Conservation (phyloP, 1,140 invertebrate genomes). For the Drosophila obscura region DNA sequence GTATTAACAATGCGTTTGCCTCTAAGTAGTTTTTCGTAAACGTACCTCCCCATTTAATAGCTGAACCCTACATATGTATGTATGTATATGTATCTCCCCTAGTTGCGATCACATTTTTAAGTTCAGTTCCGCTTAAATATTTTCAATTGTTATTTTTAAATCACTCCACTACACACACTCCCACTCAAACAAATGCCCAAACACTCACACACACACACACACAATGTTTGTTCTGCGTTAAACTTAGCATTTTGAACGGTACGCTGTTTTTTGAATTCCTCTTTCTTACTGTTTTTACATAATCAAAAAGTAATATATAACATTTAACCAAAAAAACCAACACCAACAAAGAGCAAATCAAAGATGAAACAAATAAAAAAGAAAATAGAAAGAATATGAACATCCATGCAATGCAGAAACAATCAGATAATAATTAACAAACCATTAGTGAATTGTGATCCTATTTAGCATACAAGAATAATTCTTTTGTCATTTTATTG, state of each 20-base stretch:
- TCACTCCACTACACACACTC: background rate
- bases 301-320: slow-evolving; percentile 84
- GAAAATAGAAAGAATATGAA: slow-evolving; percentile 34
- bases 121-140: slow-evolving; percentile 36
- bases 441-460: slow-evolving; percentile 74
- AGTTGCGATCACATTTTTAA: slow-evolving; percentile 26
- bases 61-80: no score
- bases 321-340: slow-evolving; percentile 45
- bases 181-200: slow-evolving; percentile 1
- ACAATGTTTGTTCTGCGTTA: slow-evolving; percentile 45
- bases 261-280: slow-evolving; percentile 66
- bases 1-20: slow-evolving; percentile 37
- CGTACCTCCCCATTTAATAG: slow-evolving; percentile 1
- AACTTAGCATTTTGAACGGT: slow-evolving; percentile 65
- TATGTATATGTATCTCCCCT: slow-evolving; percentile 11
- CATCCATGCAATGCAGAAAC: slow-evolving; percentile 38
- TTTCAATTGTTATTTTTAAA: slow-evolving; percentile 1
- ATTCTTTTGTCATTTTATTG: slow-evolving; percentile 84
- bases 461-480: slow-evolving; percentile 81
- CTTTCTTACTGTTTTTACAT: slow-evolving; percentile 66
- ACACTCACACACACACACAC: slow-evolving; percentile 16
- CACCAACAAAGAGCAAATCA: slow-evolving; percentile 56
- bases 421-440: slow-evolving; percentile 51
- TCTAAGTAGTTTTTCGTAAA: slow-evolving; percentile 37
- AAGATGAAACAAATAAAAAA: slow-evolving; percentile 35